Evolutionary conservation across 2,888 invertebrate genomes (phyloP).

Genomic region (Cryptus armator): DNA sequence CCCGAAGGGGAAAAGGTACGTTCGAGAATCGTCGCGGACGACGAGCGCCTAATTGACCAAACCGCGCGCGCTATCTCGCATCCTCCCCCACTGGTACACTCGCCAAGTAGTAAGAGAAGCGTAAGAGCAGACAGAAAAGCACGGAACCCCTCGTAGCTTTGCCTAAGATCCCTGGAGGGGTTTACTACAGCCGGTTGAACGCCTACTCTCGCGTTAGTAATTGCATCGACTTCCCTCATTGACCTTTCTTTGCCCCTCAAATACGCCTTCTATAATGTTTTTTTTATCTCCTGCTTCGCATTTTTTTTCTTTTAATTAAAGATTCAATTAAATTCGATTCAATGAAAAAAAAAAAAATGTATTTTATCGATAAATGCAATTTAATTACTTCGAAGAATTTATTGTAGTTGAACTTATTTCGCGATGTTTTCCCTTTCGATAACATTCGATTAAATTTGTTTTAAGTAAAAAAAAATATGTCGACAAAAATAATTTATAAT

Average conservation of each 20-base stretch:
- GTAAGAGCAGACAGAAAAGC: conserved; percentile 26
- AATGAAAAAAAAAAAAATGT: too few species aligned
- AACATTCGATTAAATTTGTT: too few species aligned
- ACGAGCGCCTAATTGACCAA: conserved; percentile 80
- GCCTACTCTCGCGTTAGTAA: conserved; percentile 80
- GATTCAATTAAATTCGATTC: too few species aligned
- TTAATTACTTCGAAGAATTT: too few species aligned
- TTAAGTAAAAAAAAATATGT: too few species aligned
- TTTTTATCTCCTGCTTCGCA: conserved; percentile 25
- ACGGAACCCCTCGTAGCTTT: conserved; percentile 37
- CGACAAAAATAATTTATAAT: too few species aligned
- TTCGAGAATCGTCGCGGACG: conserved; percentile 62
- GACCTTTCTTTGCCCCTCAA: conserved; percentile 72
- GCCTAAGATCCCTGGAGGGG: conserved; percentile 55
- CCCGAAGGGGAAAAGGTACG: conserved; percentile 19
- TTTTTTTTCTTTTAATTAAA: too few species aligned
- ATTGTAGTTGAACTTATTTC: too few species aligned
- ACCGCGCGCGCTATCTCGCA: conserved; percentile 52
- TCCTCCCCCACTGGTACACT: conserved; percentile 25
- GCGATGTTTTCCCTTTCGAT: too few species aligned
- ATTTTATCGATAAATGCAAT: too few species aligned
- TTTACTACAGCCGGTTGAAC: conserved; percentile 72
- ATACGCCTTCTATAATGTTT: conserved; percentile 76
- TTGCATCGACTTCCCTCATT: conserved; percentile 77
- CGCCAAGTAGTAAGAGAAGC: conserved; percentile 42